These are phyloP conservation scores for Malacoraja senta DNA, from an alignment of 2,797 vertebrate genomes.

Conservation along the genomic window DNA sequence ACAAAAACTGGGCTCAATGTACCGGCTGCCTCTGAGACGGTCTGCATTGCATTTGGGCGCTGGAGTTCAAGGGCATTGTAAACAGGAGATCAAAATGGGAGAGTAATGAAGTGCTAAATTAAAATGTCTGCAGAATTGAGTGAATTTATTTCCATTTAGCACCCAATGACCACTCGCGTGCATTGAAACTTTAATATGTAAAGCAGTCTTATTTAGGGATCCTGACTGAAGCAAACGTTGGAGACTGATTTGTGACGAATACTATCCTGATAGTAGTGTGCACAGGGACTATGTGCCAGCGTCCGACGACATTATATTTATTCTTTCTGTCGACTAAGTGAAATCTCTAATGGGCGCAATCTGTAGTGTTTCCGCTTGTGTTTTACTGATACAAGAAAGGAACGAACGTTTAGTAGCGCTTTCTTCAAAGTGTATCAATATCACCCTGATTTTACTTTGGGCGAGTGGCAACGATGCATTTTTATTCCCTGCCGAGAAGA, in stretches of 20 bases:
- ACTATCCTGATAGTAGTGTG: background rate
- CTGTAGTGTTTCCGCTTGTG: background rate
- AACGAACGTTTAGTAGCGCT: background rate
- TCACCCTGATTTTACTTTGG: background rate
- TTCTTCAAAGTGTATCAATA: background rate
- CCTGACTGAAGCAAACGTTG: background rate
- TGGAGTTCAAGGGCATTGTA: background rate
- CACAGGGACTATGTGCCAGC: background rate
- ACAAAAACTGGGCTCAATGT: background rate
- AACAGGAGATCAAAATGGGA: slow-evolving; percentile 31
- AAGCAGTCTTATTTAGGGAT: slow-evolving; percentile 29
- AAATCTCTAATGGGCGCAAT: slow-evolving; percentile 29
- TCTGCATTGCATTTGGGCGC: background rate
- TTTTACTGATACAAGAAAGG: background rate
- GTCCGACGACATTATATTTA: background rate
- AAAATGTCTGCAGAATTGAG: slow-evolving; percentile 23
- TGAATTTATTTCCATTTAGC: slow-evolving; percentile 29
- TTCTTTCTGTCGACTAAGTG: slow-evolving; percentile 29
- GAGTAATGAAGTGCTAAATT: slow-evolving; percentile 36
- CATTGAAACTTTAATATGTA: slow-evolving; percentile 33
- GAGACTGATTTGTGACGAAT: background rate
- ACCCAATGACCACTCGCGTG: background rate
- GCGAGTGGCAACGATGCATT: background rate
- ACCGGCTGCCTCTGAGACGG: background rate
- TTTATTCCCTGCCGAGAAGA: background rate